Percentiles rank a stretch among this genome's conserved stretches.
These are phyloP conservation scores for Caenorhabditis virilis DNA, from an alignment of 2,888 invertebrate species.

Conservation along the genomic window DNA sequence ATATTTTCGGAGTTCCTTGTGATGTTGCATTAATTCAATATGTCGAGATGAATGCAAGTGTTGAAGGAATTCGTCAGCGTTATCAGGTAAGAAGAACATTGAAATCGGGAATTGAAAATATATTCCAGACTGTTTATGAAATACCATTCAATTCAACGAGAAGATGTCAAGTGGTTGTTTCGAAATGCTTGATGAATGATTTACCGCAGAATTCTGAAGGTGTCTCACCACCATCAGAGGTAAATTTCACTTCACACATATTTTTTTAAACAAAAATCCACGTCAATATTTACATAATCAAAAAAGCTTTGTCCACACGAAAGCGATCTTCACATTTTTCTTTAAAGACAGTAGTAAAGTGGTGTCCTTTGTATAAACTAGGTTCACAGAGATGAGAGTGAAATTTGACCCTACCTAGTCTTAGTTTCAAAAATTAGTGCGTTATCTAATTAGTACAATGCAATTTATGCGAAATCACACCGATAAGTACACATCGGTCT, in stretches of 20 bases:
- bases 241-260: neutral
- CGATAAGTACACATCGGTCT: too few relatives aligned
- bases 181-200: constrained; percentile 48
- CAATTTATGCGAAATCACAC: too few relatives aligned
- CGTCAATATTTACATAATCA: too few relatives aligned
- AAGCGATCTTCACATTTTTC: neutral
- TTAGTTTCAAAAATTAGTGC: too few relatives aligned
- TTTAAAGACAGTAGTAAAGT: neutral
- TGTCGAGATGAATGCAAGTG: constrained; percentile 60
- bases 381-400: too few relatives aligned
- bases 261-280: too few relatives aligned
- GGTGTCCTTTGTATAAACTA: too few relatives aligned
- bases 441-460: too few relatives aligned
- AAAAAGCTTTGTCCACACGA: too few relatives aligned
- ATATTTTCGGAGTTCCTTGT: constrained; percentile 60
- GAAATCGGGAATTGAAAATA: neutral
- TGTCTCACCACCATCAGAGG: constrained; percentile 13
- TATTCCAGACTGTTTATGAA: constrained; percentile 57
- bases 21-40: constrained; percentile 66
- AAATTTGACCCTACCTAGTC: too few relatives aligned
- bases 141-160: constrained; percentile 67
- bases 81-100: constrained; percentile 45
- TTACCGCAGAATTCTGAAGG: constrained; percentile 17
- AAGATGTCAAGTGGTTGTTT: constrained; percentile 62
- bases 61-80: constrained; percentile 63